phyloP scores from a whole-genome alignment of 2,888 invertebrate genomes.

The Chaetogeoica ovagalla region DNA sequence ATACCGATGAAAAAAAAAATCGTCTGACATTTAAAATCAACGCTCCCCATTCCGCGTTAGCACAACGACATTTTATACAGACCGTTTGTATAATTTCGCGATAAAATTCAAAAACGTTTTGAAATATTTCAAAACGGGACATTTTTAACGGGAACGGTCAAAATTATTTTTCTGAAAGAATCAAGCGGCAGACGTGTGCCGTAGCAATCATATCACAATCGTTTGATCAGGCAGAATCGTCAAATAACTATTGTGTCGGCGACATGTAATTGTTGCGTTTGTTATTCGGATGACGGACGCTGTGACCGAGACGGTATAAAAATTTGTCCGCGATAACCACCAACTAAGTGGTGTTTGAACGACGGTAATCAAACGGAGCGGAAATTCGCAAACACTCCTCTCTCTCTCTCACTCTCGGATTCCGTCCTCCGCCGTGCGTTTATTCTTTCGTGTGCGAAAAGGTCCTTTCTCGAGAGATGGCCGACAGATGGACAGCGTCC shows the following conservation, averaged over 20 bases:
- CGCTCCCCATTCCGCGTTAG: no score
- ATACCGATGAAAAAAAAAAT: no score
- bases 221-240: not conserved
- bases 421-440: not conserved
- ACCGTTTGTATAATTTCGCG: no score
- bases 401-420: no score
- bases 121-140: no score
- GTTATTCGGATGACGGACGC: not conserved
- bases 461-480: not conserved
- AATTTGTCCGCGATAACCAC: constrained; percentile 48
- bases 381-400: constrained; percentile 1
- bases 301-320: not conserved
- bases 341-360: constrained; percentile 35
- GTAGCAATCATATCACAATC: not conserved
- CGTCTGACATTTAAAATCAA: no score
- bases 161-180: no score
- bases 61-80: no score
- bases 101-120: no score
- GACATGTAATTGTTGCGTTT: constrained; percentile 31
- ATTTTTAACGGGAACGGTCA: no score
- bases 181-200: no score
- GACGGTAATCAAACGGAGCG: constrained; percentile 25
- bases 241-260: constrained; percentile 26
- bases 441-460: no score
- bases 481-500: not conserved